Percentiles rank a stretch among this genome's conserved stretches.
Conservation (phyloP, 1,140 invertebrate genomes). For the Chymomyza costata region DNA sequence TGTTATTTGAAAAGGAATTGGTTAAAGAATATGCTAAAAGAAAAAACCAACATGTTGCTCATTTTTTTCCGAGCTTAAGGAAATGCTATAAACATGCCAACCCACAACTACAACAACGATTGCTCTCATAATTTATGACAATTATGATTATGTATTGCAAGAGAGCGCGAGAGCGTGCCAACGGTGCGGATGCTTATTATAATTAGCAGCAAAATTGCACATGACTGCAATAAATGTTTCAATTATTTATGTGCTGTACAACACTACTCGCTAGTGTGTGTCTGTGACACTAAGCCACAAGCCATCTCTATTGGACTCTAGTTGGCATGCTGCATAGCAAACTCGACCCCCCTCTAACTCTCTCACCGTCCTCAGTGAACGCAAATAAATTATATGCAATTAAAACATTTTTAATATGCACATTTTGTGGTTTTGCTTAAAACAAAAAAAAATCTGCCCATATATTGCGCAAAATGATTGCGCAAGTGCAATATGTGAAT, state of each 20-base stretch:
- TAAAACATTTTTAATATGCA: slow-evolving; percentile 21
- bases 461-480: too few relatives aligned
- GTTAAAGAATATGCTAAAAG: slow-evolving; percentile 31
- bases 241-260: slow-evolving; percentile 49
- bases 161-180: too few relatives aligned
- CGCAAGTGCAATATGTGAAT: neutral
- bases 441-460: too few relatives aligned
- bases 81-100: slow-evolving; percentile 30
- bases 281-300: too few relatives aligned
- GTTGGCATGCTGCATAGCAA: slow-evolving; percentile 8
- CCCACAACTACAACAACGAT: too few relatives aligned
- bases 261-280: neutral
- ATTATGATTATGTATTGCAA: slow-evolving; percentile 48
- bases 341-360: slow-evolving; percentile 6
- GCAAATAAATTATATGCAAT: slow-evolving; percentile 61
- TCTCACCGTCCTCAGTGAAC: slow-evolving; percentile 19
- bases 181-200: slow-evolving; percentile 51
- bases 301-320: too few relatives aligned
- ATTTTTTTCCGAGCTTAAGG: neutral
- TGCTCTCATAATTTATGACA: slow-evolving; percentile 60
- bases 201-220: slow-evolving; percentile 67
- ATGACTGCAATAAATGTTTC: slow-evolving; percentile 71
- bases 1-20: slow-evolving; percentile 22
- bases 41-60: too few relatives aligned
- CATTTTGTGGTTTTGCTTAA: neutral